Conservation (phyloP, 1,140 invertebrate genomes). For the Drosophila bipectinata region DNA sequence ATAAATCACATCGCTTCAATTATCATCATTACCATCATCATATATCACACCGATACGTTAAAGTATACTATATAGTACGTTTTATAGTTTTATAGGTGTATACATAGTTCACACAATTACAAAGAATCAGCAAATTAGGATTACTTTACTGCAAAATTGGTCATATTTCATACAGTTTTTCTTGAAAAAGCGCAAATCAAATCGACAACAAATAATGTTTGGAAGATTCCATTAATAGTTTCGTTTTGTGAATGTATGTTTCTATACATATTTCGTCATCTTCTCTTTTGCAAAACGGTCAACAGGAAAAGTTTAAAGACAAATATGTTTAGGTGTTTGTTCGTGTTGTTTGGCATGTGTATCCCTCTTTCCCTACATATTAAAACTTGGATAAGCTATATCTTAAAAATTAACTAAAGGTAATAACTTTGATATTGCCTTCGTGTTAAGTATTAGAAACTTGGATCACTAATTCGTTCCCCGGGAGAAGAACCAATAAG, state of each 20-base stretch:
- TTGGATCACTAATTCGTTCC: no score
- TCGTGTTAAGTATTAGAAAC: no score
- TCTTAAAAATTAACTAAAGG: neutral
- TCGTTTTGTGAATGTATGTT: conserved; percentile 35
- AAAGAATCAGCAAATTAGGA: conserved; percentile 70
- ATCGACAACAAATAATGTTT: conserved; percentile 64
- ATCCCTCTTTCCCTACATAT: neutral
- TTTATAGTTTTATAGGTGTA: conserved; percentile 10
- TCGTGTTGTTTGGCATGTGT: conserved; percentile 22
- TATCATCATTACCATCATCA: conserved; percentile 52
- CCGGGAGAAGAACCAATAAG: no score
- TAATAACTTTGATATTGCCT: neutral
- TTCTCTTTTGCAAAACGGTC: conserved; percentile 75
- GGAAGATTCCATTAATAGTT: conserved; percentile 41
- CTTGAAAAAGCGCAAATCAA: conserved; percentile 70
- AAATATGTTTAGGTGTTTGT: conserved; percentile 38
- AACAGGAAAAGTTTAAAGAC: conserved; percentile 77
- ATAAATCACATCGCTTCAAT: conserved; percentile 75
- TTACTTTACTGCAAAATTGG: conserved; percentile 31
- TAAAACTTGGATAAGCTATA: neutral
- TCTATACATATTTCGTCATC: conserved; percentile 36
- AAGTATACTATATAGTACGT: conserved; percentile 3
- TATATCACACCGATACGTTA: conserved; percentile 30
- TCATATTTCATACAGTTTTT: conserved; percentile 21
- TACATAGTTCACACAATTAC: conserved; percentile 66